Evolutionary conservation across 2,888 invertebrate species (phyloP), one percentile per base, ranked within the genome.

Genomic region (Orthonychiurus folsomi): DNA sequence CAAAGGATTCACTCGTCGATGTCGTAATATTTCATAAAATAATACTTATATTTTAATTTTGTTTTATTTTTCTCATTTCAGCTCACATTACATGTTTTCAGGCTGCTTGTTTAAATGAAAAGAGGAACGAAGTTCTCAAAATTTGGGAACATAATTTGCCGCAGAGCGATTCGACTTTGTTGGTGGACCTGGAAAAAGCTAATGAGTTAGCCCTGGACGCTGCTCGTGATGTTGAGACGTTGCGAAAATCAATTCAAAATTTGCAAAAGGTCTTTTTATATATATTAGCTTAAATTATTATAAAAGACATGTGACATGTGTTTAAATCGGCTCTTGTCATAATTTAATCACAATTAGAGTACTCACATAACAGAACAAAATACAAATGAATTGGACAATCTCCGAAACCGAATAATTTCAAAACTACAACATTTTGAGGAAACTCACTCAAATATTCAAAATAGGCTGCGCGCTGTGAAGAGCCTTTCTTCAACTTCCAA

Each of bases 1-100:
- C 65, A 3, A 72, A 70, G 56, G 72, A 72, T 54, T 72, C 72
- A 1, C 59, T 72, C n/a, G 63, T 68, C 1, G 68, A 70, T 60
- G 72, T 72, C 47, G 72, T 71, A 65, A 54, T 63, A 57, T 21
- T 1, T 47, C 26, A 23, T 9, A 5, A n/a, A 54, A 37, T 63
- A 27, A 28, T 27, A 21, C 48, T 54, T 59, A 5, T 56, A 28
- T 27, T 24, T 15, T 28, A 5, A 47, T 48, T 20, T 25, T 48
- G 15, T 21, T 63, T 37, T 48, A 48, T 47, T 58, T 50, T 50
- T 50, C 26, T n/a, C n/a, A n/a, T n/a, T n/a, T n/a, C n/a, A n/a
- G n/a, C n/a, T n/a, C n/a, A n/a, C n/a, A n/a, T n/a, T n/a, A n/a
- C n/a, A n/a, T n/a, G n/a, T n/a, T n/a, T 57, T 21, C 53, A 71